Evolutionary conservation across 1,140 invertebrate species (phyloP).

Genomic region (Solen grandis): DNA sequence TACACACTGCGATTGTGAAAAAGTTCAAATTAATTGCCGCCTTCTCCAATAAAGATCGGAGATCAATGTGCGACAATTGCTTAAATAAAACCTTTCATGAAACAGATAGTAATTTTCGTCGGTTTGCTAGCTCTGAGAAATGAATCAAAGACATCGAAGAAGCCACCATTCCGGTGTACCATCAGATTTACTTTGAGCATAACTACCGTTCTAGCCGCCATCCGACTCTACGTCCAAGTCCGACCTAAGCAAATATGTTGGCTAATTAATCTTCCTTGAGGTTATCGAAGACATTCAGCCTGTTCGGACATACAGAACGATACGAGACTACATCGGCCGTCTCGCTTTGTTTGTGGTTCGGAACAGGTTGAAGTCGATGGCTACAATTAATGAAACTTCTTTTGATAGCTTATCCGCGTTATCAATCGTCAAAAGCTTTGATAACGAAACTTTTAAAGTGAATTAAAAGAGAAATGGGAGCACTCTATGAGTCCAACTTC

Average conservation of each 20-base stretch:
- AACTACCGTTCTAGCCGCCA: not conserved
- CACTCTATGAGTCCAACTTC: conserved; percentile 10
- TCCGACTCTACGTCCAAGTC: not conserved
- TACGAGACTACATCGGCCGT: not conserved
- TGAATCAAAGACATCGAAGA: not conserved
- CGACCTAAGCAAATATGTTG: not conserved
- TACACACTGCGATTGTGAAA: conserved; percentile 43
- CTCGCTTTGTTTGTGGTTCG: not conserved
- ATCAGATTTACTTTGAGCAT: not conserved
- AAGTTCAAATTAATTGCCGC: conserved; percentile 53
- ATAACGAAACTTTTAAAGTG: conserved; percentile 34
- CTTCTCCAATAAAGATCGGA: conserved; percentile 48
- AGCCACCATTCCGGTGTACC: not conserved
- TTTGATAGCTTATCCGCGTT: conserved; percentile 35
- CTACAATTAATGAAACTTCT: conserved; percentile 35
- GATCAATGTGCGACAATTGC: conserved; percentile 22
- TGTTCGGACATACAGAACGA: not conserved
- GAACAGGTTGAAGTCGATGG: conserved; percentile 1
- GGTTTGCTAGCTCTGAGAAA: not conserved
- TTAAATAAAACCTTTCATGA: not conserved
- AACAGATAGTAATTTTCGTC: not conserved
- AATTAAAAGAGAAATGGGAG: conserved; percentile 31
- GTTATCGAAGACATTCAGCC: not conserved
- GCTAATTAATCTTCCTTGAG: not conserved
- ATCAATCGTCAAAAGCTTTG: conserved; percentile 27